Percentiles rank a stretch among this genome's conserved stretches.
Evolutionary conservation across 2,888 invertebrate genomes (phyloP).

Genomic region (Anarsia innoxiella): DNA sequence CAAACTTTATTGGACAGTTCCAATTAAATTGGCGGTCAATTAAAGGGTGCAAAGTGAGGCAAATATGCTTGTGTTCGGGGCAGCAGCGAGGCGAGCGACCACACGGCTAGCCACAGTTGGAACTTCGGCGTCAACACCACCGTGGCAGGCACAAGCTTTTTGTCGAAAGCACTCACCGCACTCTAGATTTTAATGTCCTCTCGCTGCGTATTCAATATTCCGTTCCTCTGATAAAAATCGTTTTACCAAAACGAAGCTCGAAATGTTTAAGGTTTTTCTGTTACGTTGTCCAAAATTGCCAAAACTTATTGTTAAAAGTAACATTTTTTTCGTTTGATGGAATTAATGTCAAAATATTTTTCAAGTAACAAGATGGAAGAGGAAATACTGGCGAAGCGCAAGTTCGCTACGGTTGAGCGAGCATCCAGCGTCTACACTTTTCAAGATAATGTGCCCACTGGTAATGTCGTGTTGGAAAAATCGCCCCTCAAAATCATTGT

Average conservation of each 20-base stretch:
- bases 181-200: slow-evolving; percentile 5
- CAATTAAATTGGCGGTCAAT: slow-evolving; percentile 4
- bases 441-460: too few species aligned
- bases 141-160: too few species aligned
- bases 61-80: slow-evolving; percentile 1
- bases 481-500: too few species aligned
- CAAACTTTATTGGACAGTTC: too few species aligned
- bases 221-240: too few species aligned
- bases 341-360: slow-evolving; percentile 9
- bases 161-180: slow-evolving; percentile 8
- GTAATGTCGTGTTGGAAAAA: too few species aligned
- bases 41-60: slow-evolving; percentile 1
- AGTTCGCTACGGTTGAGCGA: slow-evolving; percentile 15
- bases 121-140: slow-evolving; percentile 2
- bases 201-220: too few species aligned
- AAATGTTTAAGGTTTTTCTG: too few species aligned
- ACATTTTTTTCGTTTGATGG: slow-evolving; percentile 1
- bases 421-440: slow-evolving; percentile 4
- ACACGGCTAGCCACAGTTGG: slow-evolving; percentile 1
- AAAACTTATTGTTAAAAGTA: too few species aligned
- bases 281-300: too few species aligned
- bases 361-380: slow-evolving; percentile 4
- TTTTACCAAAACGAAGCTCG: too few species aligned
- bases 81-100: background rate
- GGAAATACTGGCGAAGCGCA: slow-evolving; percentile 11